A percentile compares a stretch with the other conserved stretches of the same genome.
Conservation (phyloP, 2,888 invertebrate species). For the Pollenia amentaria region DNA sequence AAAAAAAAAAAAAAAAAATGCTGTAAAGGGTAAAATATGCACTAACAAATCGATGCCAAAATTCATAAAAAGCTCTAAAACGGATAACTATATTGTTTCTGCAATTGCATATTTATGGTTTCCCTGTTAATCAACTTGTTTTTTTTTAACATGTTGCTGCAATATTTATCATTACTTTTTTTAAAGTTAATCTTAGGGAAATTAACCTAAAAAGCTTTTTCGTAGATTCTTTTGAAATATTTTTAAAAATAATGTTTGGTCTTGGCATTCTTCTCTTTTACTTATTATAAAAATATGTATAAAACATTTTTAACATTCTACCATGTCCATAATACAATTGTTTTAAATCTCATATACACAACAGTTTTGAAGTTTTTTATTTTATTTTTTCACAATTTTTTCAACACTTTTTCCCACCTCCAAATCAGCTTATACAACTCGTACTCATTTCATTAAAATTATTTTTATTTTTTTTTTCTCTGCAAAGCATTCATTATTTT, state of each 20-base stretch:
- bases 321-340: slow-evolving; percentile 43
- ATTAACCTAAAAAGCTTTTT: too few species aligned
- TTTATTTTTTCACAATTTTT: slow-evolving; percentile 21
- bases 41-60: too few species aligned
- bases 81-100: too few species aligned
- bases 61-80: too few species aligned
- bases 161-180: too few species aligned
- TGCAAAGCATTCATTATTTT: slow-evolving; percentile 45
- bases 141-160: too few species aligned
- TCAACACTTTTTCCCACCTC: slow-evolving; percentile 10
- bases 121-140: too few species aligned
- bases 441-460: slow-evolving; percentile 38
- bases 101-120: too few species aligned
- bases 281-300: slow-evolving; percentile 22
- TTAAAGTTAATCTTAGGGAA: too few species aligned
- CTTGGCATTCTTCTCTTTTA: slow-evolving; percentile 5
- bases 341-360: slow-evolving; percentile 52
- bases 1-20: too few species aligned
- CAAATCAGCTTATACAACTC: neutral
- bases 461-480: slow-evolving; percentile 18
- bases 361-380: slow-evolving; percentile 13
- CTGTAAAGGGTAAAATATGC: too few species aligned
- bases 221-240: too few species aligned
- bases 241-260: neutral
- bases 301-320: slow-evolving; percentile 25